Percentiles rank a stretch among this genome's conserved stretches.
phyloP scores from a whole-genome alignment of 2,888 invertebrate genomes.

The Panzeria rudis region DNA sequence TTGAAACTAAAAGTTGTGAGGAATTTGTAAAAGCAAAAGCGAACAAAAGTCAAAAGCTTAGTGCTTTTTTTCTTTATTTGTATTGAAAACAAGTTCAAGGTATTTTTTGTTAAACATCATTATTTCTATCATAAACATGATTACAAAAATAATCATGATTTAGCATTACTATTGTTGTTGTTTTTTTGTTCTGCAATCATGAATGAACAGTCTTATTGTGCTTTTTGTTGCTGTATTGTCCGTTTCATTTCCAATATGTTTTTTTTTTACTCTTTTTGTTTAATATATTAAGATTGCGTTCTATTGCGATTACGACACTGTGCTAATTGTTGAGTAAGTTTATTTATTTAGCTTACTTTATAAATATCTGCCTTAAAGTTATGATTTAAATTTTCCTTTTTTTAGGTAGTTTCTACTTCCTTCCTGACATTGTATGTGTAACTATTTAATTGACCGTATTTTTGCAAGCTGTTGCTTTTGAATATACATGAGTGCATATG shows the following conservation, averaged over 20 bases:
- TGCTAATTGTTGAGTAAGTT: slow-evolving; percentile 52
- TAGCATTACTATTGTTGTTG: slow-evolving; percentile 3
- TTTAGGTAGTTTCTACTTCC: not conserved
- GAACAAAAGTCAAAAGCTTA: slow-evolving; percentile 45
- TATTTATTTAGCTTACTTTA: slow-evolving; percentile 39
- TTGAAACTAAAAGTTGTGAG: slow-evolving; percentile 35
- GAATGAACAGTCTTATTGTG: slow-evolving; percentile 25
- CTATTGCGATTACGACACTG: slow-evolving; percentile 49
- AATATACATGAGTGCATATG: too few species aligned
- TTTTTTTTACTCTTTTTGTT: slow-evolving; percentile 6
- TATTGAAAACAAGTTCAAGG: slow-evolving; percentile 70
- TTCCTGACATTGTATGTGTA: slow-evolving; percentile 27
- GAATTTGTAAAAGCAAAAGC: slow-evolving; percentile 12
- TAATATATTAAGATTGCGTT: slow-evolving; percentile 15
- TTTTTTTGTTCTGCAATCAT: not conserved
- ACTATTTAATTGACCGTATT: slow-evolving; percentile 57
- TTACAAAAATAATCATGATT: not conserved
- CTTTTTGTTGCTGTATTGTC: slow-evolving; percentile 13
- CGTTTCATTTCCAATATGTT: slow-evolving; percentile 55
- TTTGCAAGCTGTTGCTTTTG: slow-evolving; percentile 64
- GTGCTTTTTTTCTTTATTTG: slow-evolving; percentile 54
- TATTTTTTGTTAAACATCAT: slow-evolving; percentile 62
- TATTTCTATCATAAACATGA: not conserved
- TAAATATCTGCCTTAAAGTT: slow-evolving; percentile 40
- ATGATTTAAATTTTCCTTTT: slow-evolving; percentile 47